A percentile compares a stretch with the other conserved stretches of the same genome.
Evolutionary conservation across 2,113 vertebrate genomes (phyloP).

Genomic region (Diphyllodes magnificus): DNA sequence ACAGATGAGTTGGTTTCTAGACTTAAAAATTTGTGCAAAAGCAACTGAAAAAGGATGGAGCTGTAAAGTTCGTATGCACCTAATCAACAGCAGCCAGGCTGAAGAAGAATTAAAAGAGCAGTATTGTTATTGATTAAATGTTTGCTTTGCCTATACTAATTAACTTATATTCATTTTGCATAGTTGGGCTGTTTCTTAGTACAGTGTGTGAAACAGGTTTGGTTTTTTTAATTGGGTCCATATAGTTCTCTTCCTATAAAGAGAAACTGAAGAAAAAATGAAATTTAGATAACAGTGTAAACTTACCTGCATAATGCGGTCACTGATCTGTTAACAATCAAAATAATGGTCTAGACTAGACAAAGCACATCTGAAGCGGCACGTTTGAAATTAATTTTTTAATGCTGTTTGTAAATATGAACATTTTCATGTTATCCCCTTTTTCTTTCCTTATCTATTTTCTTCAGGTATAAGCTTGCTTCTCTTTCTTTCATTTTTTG

Average conservation of each 20-base stretch:
- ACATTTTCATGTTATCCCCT: not conserved
- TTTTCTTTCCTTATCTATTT: not conserved
- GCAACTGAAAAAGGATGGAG: not conserved
- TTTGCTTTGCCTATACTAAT: not conserved
- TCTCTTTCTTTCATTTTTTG: not conserved
- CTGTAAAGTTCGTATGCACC: not conserved
- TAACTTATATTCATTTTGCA: not conserved
- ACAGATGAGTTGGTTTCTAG: not conserved
- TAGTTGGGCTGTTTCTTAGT: not conserved
- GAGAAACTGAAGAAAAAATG: not conserved
- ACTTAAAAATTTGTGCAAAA: not conserved
- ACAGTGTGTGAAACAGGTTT: not conserved
- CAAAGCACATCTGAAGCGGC: not conserved
- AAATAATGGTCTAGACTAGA: not conserved
- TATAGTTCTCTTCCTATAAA: not conserved
- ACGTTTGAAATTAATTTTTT: not conserved
- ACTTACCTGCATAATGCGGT: not conserved
- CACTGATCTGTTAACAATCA: not conserved
- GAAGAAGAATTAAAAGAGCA: not conserved
- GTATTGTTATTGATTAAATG: not conserved
- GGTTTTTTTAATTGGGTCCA: not conserved
- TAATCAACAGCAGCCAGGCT: not conserved
- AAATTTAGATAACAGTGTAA: not conserved
- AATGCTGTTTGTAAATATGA: not conserved
- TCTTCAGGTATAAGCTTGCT: not conserved